phyloP scores from a whole-genome alignment of 2,888 invertebrate species.

The Agriotes lineatus region DNA sequence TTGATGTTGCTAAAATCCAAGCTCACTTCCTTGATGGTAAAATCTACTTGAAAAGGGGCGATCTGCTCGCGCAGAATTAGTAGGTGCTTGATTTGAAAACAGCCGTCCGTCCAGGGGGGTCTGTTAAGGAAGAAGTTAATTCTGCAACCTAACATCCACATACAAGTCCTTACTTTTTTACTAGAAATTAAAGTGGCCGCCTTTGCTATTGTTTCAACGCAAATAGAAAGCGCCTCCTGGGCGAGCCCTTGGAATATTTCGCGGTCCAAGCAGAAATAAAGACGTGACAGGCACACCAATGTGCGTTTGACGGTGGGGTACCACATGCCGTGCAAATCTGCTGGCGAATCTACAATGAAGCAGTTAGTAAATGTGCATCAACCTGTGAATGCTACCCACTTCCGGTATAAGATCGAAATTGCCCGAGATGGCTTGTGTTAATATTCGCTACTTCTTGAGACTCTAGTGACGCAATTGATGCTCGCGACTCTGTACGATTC shows the following conservation, averaged over 20 bases:
- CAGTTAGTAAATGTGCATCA: neutral
- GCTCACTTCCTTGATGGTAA: constrained; percentile 91
- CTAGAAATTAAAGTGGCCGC: constrained; percentile 85
- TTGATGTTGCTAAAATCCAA: constrained; percentile 95
- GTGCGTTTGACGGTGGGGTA: constrained; percentile 97
- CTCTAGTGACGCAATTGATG: constrained; percentile 77
- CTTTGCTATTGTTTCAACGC: constrained; percentile 88
- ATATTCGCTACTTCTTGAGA: constrained; percentile 81
- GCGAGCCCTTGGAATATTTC: constrained; percentile 97
- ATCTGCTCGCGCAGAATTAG: constrained; percentile 97
- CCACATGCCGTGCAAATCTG: constrained; percentile 99
- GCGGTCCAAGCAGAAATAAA: constrained; percentile 92
- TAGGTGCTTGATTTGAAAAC: constrained; percentile 98
- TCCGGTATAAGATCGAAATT: constrained; percentile 67
- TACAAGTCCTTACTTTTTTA: constrained; percentile 69
- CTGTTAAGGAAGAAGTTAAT: constrained; percentile 61
- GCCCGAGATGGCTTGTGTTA: constrained; percentile 64
- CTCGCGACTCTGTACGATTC: constrained; percentile 75
- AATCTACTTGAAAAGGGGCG: constrained; percentile 97
- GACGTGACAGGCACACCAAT: constrained; percentile 91
- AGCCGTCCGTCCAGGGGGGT: constrained; percentile 92
- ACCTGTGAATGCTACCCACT: constrained; percentile 58
- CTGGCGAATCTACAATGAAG: constrained; percentile 59
- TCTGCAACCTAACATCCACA: neutral
- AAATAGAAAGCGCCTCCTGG: constrained; percentile 93